phyloP scores from a whole-genome alignment of 1,140 invertebrate species.

The Gonatopus flavifemur region DNA sequence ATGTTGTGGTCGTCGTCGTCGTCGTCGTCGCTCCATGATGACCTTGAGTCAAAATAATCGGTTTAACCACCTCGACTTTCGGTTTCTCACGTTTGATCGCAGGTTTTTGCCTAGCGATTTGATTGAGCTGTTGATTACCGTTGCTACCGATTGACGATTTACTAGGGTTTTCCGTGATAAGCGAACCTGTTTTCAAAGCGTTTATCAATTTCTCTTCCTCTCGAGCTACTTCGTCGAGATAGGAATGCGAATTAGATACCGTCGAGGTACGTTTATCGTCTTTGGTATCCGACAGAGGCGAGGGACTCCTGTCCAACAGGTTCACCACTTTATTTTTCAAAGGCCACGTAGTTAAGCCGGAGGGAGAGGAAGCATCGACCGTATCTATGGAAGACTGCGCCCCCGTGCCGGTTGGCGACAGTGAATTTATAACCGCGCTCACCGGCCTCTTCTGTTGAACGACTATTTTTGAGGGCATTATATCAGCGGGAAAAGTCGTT shows the following conservation, averaged over 20 bases:
- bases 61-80: slow-evolving; percentile 43
- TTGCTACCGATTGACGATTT: slow-evolving; percentile 16
- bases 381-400: slow-evolving; percentile 1
- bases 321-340: slow-evolving; percentile 63
- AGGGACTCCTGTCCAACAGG: slow-evolving; percentile 3
- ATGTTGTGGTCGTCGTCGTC: too few species aligned
- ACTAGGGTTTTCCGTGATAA: slow-evolving; percentile 63
- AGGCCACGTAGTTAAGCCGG: slow-evolving; percentile 64
- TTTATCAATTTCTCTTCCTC: slow-evolving; percentile 80
- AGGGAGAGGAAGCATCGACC: slow-evolving; percentile 8
- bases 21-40: slow-evolving; percentile 26
- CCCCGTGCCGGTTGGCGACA: background rate
- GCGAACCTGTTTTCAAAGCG: slow-evolving; percentile 73
- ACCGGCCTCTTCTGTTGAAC: slow-evolving; percentile 37
- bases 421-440: slow-evolving; percentile 31
- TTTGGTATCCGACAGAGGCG: slow-evolving; percentile 32
- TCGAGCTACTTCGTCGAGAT: slow-evolving; percentile 68
- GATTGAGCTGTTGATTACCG: too few species aligned
- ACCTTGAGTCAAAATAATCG: slow-evolving; percentile 38
- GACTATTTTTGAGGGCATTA: slow-evolving; percentile 40
- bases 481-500: slow-evolving; percentile 56
- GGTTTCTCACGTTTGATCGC: slow-evolving; percentile 45
- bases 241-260: slow-evolving; percentile 32
- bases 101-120: slow-evolving; percentile 39
- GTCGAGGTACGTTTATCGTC: slow-evolving; percentile 44